Percentiles rank a stretch among this genome's conserved stretches.
Conservation (phyloP, 2,888 invertebrate species). For the Drosophila neutralis region DNA sequence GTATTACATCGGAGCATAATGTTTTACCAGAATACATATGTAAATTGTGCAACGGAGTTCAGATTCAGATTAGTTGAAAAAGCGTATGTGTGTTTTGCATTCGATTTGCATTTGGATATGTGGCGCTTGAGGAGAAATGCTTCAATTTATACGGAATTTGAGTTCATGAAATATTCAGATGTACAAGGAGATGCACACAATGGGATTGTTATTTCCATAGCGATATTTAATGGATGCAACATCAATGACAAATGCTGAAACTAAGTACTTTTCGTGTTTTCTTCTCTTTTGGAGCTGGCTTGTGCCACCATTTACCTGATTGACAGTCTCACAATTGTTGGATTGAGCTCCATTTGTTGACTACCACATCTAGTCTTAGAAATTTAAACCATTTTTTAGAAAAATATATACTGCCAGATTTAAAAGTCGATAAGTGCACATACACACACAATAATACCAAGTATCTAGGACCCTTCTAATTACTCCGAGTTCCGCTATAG, state of each 20-base stretch:
- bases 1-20: conserved; percentile 16
- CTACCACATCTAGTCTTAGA: conserved; percentile 11
- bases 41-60: conserved; percentile 26
- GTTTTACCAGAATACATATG: conserved; percentile 21
- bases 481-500: conserved; percentile 29
- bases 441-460: conserved; percentile 8
- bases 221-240: conserved; percentile 12
- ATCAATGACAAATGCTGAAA: conserved; percentile 13
- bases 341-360: neutral
- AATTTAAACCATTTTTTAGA: conserved; percentile 5
- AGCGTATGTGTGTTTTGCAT: conserved; percentile 21
- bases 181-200: conserved; percentile 7
- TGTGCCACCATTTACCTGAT: neutral
- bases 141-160: conserved; percentile 13
- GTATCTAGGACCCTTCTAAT: conserved; percentile 20
- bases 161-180: conserved; percentile 43
- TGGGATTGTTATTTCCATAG: conserved; percentile 13
- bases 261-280: neutral
- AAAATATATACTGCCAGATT: conserved; percentile 44
- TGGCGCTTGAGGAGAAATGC: conserved; percentile 4
- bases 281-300: neutral
- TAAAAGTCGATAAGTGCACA: conserved; percentile 29
- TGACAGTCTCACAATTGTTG: neutral
- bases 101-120: conserved; percentile 33
- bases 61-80: conserved; percentile 21